Conservation (phyloP, 2,888 invertebrate species). For the Masnerella sp. region DNA sequence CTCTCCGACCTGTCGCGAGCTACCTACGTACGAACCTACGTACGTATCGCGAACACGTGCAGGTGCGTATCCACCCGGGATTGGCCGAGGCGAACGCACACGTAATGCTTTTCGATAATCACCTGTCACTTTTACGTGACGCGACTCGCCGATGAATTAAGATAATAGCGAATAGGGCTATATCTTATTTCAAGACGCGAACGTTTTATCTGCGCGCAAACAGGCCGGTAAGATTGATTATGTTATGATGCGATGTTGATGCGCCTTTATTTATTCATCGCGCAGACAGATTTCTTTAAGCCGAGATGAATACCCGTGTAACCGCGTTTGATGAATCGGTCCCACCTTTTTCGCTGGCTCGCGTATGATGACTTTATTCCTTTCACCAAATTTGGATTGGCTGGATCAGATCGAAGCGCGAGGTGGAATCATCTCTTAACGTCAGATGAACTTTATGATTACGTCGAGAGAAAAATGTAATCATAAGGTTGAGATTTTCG, state of each 20-base stretch:
- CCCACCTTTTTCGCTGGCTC: too few species aligned
- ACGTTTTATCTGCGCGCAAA: slow-evolving; percentile 18
- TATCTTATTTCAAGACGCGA: slow-evolving; percentile 47
- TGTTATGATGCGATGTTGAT: slow-evolving; percentile 25
- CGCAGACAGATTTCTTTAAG: slow-evolving; percentile 12
- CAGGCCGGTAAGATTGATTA: slow-evolving; percentile 31
- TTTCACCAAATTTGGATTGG: too few species aligned
- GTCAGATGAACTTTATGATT: too few species aligned
- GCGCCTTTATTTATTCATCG: slow-evolving; percentile 23
- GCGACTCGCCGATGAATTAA: slow-evolving; percentile 49
- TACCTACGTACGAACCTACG: slow-evolving; percentile 35
- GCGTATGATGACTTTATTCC: too few species aligned
- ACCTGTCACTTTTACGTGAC: slow-evolving; percentile 58
- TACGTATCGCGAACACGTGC: slow-evolving; percentile 43
- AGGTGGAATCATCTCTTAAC: too few species aligned
- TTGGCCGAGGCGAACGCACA: slow-evolving; percentile 26
- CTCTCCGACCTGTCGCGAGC: slow-evolving; percentile 21
- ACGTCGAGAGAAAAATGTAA: too few species aligned
- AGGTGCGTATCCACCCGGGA: slow-evolving; percentile 47
- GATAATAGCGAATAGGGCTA: slow-evolving; percentile 37
- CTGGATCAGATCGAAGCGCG: too few species aligned
- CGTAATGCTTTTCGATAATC: slow-evolving; percentile 58
- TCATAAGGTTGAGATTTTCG: too few species aligned
- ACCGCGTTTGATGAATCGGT: not conserved
- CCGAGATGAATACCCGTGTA: not conserved